These are phyloP conservation scores for Drusus annulatus DNA, from an alignment of 1,140 invertebrate species.

Conservation along the genomic window DNA sequence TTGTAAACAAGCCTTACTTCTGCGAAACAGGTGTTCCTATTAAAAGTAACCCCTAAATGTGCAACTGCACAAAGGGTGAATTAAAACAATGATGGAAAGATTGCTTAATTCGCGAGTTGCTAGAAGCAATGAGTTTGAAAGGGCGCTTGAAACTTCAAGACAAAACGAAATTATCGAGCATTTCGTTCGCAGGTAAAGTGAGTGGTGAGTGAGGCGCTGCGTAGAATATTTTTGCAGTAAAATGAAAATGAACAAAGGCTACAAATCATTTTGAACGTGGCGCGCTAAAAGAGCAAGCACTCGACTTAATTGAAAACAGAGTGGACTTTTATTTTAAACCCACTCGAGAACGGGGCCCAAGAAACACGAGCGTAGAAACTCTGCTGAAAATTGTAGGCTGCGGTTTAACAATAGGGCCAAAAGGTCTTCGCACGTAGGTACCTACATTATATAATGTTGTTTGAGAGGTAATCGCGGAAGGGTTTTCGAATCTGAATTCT, in stretches of 20 bases:
- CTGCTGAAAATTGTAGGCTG: background rate
- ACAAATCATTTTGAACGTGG: background rate
- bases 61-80: no score
- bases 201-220: no score
- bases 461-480: no score
- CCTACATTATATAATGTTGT: background rate
- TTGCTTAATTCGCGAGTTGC: no score
- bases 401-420: background rate
- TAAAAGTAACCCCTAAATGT: no score
- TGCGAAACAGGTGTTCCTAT: no score
- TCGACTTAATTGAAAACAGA: background rate
- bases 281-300: constrained; percentile 3
- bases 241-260: background rate
- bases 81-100: no score
- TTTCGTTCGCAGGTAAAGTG: background rate
- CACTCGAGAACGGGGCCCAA: background rate
- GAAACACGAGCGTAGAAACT: background rate
- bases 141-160: background rate
- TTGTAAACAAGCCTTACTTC: no score
- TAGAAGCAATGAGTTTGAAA: no score
- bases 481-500: no score
- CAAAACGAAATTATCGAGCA: background rate
- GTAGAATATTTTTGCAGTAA: background rate
- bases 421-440: background rate
- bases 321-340: background rate